Conservation (phyloP, 2,888 invertebrate genomes). For the Apodemia duryi region DNA sequence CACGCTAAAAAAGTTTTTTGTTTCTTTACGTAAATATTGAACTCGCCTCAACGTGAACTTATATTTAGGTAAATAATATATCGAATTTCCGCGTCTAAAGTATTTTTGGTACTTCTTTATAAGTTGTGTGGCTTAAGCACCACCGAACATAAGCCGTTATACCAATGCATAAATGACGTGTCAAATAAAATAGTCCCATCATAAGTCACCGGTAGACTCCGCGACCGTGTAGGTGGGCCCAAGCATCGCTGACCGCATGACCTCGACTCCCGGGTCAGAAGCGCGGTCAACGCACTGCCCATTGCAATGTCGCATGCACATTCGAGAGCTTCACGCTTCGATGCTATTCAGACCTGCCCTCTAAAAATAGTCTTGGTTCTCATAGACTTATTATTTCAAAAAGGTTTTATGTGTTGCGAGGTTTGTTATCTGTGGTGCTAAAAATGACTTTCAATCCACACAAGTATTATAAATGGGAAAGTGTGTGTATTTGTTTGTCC, state of each 20-base stretch:
- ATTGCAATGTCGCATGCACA: conserved; percentile 47
- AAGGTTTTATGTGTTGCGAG: background rate
- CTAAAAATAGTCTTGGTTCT: conserved; percentile 1
- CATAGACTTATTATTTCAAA: background rate
- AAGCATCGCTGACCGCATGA: conserved; percentile 66
- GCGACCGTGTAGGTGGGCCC: conserved; percentile 47
- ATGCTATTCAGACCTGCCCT: conserved; percentile 40
- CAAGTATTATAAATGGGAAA: no score
- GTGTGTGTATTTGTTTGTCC: no score
- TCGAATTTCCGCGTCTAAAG: no score
- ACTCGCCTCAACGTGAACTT: no score
- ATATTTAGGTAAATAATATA: no score
- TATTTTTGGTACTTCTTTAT: no score
- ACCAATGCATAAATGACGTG: background rate
- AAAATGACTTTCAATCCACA: background rate
- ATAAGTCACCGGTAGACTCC: conserved; percentile 32
- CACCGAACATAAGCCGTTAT: no score
- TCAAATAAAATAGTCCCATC: background rate
- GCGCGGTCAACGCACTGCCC: conserved; percentile 62
- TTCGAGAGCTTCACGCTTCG: conserved; percentile 35
- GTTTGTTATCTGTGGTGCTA: background rate
- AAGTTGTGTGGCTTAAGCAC: no score
- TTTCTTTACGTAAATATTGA: no score
- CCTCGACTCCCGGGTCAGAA: conserved; percentile 57
- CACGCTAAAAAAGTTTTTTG: no score